Percentiles rank a stretch among this genome's conserved stretches.
phyloP scores from a whole-genome alignment of 2,113 vertebrate species.

The Meriones unguiculatus region DNA sequence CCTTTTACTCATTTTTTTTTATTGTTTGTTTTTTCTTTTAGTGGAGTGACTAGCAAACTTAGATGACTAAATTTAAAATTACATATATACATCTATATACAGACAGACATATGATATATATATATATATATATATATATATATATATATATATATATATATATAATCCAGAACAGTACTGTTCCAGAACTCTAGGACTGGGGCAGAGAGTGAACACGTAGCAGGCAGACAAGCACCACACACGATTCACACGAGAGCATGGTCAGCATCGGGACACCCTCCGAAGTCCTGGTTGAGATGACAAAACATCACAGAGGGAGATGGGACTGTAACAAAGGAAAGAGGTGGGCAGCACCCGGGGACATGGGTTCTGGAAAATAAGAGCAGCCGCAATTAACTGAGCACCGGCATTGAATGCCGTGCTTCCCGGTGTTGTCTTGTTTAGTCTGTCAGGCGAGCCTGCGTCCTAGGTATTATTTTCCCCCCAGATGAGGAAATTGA shows the following conservation, averaged over 20 bases:
- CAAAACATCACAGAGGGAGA: background rate
- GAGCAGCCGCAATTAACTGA: background rate
- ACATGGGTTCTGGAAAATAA: background rate
- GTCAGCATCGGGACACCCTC: background rate
- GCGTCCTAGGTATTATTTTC: background rate
- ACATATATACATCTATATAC: background rate
- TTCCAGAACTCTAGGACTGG: background rate
- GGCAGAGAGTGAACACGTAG: background rate
- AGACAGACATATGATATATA: background rate
- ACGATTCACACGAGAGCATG: background rate
- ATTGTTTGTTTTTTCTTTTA: background rate
- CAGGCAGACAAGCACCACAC: background rate
- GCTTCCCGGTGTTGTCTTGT: background rate
- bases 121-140: too few relatives aligned
- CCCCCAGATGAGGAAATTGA: background rate
- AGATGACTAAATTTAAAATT: background rate
- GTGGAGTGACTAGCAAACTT: background rate
- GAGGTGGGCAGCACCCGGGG: background rate
- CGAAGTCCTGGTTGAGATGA: background rate
- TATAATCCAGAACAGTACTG: background rate
- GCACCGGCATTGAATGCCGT: accelerated
- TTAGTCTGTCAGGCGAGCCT: background rate
- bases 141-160: too few relatives aligned
- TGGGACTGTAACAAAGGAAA: background rate
- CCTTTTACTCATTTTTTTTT: background rate